phyloP scores from a whole-genome alignment of 2,888 invertebrate species.

The Allophyes oxyacanthae region DNA sequence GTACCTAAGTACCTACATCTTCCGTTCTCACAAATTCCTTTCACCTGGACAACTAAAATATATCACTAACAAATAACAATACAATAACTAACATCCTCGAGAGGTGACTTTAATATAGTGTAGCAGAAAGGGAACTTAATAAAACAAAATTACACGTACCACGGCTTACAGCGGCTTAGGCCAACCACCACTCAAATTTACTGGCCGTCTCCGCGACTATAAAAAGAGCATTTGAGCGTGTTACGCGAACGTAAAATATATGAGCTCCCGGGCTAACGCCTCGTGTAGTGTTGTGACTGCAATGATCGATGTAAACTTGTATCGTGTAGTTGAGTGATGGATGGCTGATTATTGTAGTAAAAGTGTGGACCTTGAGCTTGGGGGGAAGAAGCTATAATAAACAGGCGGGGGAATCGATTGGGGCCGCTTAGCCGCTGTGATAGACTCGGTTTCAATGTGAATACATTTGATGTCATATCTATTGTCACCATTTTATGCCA shows the following conservation, averaged over 20 bases:
- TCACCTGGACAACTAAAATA: constrained; percentile 10
- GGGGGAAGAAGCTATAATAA: no score
- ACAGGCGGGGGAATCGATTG: no score
- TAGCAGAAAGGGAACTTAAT: constrained; percentile 72
- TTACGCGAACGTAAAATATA: constrained; percentile 69
- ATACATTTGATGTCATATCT: no score
- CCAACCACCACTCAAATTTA: constrained; percentile 76
- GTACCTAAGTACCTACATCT: no score
- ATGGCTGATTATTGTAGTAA: no score
- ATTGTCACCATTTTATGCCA: no score
- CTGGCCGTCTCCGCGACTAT: constrained; percentile 74
- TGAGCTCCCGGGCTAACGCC: constrained; percentile 46
- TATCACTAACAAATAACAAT: constrained; percentile 36
- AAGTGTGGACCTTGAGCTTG: no score
- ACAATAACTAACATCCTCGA: constrained; percentile 56
- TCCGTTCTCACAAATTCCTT: no score
- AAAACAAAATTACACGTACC: constrained; percentile 76
- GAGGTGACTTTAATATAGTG: constrained; percentile 65
- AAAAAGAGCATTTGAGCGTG: constrained; percentile 73
- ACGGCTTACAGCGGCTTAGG: constrained; percentile 68
- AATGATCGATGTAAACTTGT: constrained; percentile 18
- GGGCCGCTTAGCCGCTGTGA: no score
- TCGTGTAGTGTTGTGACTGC: constrained; percentile 34
- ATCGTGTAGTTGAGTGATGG: no score
- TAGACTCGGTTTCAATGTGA: no score